phyloP scores from a whole-genome alignment of 2,888 invertebrate genomes.

The Pyrocoelia pectoralis region DNA sequence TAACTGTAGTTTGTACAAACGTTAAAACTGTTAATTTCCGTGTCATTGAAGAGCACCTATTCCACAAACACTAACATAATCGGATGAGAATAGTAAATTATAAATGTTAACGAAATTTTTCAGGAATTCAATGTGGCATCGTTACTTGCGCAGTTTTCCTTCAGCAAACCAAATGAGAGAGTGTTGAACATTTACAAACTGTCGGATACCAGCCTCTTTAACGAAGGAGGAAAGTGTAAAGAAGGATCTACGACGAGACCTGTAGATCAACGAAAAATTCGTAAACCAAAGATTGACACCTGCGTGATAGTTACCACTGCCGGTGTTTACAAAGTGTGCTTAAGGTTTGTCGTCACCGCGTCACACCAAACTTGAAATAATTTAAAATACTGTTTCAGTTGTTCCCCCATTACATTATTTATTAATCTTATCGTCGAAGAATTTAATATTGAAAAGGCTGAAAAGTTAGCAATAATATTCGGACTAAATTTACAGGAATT shows the following conservation, averaged over 20 bases:
- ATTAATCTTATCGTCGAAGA: constrained; percentile 65
- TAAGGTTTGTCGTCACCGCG: constrained; percentile 59
- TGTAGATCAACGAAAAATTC: constrained; percentile 60
- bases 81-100: too few species aligned
- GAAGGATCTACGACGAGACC: constrained; percentile 58
- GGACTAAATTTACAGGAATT: constrained; percentile 71
- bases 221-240: constrained; percentile 47
- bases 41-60: too few species aligned
- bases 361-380: neutral
- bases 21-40: too few species aligned
- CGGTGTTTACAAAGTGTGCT: constrained; percentile 66
- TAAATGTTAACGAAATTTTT: too few species aligned
- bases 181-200: constrained; percentile 63
- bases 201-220: constrained; percentile 57
- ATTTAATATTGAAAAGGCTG: constrained; percentile 65
- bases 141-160: constrained; percentile 56
- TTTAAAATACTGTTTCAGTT: constrained; percentile 44
- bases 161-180: constrained; percentile 61
- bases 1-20: too few species aligned
- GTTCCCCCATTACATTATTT: constrained; percentile 63
- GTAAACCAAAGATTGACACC: constrained; percentile 62
- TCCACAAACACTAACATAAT: too few species aligned
- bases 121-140: too few species aligned
- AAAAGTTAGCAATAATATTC: constrained; percentile 66
- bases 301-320: constrained; percentile 69